These are phyloP conservation scores for Plecturocebus donacophilus DNA, from an alignment of 2,113 vertebrate genomes.

Conservation along the genomic window DNA sequence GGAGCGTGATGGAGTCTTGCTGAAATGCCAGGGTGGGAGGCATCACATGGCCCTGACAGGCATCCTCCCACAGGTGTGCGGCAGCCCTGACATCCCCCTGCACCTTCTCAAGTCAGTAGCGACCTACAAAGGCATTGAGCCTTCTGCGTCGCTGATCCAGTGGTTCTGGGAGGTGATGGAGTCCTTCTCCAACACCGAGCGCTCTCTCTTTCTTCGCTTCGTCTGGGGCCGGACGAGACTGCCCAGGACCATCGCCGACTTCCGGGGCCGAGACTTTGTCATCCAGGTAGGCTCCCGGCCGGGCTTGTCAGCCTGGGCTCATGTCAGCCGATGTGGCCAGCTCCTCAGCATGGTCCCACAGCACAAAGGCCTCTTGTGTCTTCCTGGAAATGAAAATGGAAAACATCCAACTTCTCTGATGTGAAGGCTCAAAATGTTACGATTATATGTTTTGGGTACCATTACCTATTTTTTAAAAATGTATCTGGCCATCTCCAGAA, in stretches of 20 bases:
- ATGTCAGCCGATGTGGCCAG: accelerated
- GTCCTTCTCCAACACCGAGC: constrained; percentile 97
- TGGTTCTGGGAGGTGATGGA: constrained; percentile 99
- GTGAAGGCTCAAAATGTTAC: neutral
- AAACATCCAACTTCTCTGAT: neutral
- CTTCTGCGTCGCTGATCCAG: constrained; percentile 93
- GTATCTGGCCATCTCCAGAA: neutral
- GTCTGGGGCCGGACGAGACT: constrained; percentile 98
- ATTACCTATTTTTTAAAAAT: neutral
- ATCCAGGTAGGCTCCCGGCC: constrained; percentile 90
- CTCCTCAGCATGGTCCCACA: neutral
- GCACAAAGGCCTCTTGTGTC: neutral
- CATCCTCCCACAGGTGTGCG: constrained; percentile 91
- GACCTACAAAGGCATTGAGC: constrained; percentile 97
- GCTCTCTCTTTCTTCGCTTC: constrained; percentile 97
- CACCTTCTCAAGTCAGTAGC: constrained; percentile 98
- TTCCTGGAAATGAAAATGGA: neutral
- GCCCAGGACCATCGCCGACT: constrained; percentile 98
- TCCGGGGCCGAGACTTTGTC: constrained; percentile 97
- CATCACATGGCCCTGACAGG: neutral
- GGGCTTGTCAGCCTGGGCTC: neutral
- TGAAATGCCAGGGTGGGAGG: neutral
- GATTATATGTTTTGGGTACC: neutral
- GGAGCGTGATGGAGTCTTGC: neutral
- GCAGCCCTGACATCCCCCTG: constrained; percentile 98